These are phyloP conservation scores for Thysanoteuthis rhombus DNA, from an alignment of 2,888 invertebrate species.

Conservation along the genomic window DNA sequence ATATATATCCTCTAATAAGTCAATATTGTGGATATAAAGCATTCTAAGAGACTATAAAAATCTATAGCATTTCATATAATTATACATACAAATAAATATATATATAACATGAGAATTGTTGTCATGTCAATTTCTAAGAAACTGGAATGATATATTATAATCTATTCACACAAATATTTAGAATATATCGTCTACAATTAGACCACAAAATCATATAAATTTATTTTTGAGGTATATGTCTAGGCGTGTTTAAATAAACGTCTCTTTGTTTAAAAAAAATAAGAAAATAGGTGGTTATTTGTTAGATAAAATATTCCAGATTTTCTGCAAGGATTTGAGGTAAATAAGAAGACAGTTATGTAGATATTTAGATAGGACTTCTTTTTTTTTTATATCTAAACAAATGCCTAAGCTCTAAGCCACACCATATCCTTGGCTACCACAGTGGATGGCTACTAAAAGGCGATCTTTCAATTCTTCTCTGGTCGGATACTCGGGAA, in stretches of 20 bases:
- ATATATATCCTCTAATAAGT: not conserved
- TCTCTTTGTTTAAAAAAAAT: not conserved
- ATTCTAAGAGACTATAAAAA: constrained; percentile 12
- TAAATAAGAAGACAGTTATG: not conserved
- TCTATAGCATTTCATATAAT: no score
- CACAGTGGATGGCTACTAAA: constrained; percentile 59
- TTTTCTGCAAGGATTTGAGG: not conserved
- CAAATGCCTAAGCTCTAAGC: constrained; percentile 41
- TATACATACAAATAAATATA: not conserved
- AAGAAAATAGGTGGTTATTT: not conserved
- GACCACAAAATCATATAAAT: no score
- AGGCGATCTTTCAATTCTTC: constrained; percentile 53
- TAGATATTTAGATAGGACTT: not conserved
- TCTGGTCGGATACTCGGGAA: constrained; percentile 59
- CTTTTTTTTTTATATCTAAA: not conserved
- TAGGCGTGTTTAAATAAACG: not conserved
- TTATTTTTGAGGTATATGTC: not conserved
- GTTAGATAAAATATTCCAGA: not conserved
- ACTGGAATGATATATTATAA: no score
- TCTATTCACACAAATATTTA: no score
- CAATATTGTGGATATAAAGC: not conserved
- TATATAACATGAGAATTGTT: not conserved
- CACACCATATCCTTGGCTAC: constrained; percentile 62
- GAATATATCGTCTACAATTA: no score
- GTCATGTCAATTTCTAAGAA: no score